These are phyloP conservation scores for Notothenia rossii DNA, from an alignment of 2,113 vertebrate genomes.

Conservation along the genomic window DNA sequence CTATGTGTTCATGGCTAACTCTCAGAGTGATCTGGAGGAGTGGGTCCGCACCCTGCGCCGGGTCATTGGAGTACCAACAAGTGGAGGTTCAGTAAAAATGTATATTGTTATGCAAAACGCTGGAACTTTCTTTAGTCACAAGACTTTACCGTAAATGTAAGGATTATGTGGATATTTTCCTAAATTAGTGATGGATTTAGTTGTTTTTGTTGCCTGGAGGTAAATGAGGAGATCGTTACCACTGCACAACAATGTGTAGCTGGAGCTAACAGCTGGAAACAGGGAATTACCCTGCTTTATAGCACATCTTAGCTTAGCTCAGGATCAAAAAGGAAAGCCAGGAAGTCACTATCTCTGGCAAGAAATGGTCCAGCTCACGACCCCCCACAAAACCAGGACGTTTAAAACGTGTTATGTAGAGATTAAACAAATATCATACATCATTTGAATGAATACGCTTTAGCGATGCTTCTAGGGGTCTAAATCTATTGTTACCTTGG, in stretches of 20 bases:
- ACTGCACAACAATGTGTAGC: not conserved
- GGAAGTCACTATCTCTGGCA: not conserved
- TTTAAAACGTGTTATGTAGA: too few species aligned
- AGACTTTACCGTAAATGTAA: not conserved
- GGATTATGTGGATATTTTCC: not conserved
- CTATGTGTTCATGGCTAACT: slow-evolving; percentile 92
- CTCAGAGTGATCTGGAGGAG: slow-evolving; percentile 94
- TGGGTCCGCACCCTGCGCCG: slow-evolving; percentile 92
- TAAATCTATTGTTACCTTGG: not conserved
- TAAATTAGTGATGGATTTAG: too few species aligned
- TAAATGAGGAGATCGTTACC: not conserved
- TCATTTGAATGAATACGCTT: too few species aligned
- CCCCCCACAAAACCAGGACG: too few species aligned
- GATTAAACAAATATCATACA: too few species aligned
- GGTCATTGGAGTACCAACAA: slow-evolving; percentile 83
- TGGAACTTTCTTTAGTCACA: too few species aligned
- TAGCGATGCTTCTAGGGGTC: too few species aligned
- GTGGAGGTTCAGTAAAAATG: slow-evolving; percentile 85
- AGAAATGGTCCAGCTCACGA: too few species aligned
- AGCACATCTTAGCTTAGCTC: not conserved
- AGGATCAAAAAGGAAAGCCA: not conserved
- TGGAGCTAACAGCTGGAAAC: not conserved
- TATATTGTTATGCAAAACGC: not conserved
- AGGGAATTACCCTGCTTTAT: too few species aligned
- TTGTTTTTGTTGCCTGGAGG: too few species aligned